Evolutionary conservation across 2,888 invertebrate species (phyloP).

Genomic region (Conops quadrifasciatus): DNA sequence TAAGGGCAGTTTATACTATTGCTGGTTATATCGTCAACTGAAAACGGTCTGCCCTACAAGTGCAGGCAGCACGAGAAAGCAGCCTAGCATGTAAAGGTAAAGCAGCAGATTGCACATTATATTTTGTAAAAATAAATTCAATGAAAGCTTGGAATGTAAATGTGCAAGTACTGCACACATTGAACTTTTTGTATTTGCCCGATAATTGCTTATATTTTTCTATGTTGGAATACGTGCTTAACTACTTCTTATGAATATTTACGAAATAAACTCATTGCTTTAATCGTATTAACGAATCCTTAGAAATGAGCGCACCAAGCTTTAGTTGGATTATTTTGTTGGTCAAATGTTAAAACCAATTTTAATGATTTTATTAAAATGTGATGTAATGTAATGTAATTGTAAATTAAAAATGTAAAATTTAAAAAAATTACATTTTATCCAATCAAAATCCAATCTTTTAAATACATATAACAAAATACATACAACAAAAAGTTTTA

Average conservation of each 20-base stretch:
- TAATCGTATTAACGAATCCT: slow-evolving; percentile 27
- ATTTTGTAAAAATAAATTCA: background rate
- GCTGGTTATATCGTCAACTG: slow-evolving; percentile 60
- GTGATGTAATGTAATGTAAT: too few relatives aligned
- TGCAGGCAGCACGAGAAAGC: background rate
- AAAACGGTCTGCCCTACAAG: slow-evolving; percentile 43
- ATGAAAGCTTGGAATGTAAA: background rate
- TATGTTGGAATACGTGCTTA: background rate
- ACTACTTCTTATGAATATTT: slow-evolving; percentile 9
- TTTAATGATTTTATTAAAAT: too few relatives aligned
- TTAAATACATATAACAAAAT: too few relatives aligned
- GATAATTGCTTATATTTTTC: background rate
- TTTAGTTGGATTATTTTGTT: background rate
- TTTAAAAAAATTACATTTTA: too few relatives aligned
- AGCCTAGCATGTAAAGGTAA: background rate
- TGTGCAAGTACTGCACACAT: background rate
- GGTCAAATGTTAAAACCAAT: too few relatives aligned
- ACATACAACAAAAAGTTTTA: too few relatives aligned
- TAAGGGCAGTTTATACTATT: slow-evolving; percentile 57
- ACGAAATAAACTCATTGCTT: slow-evolving; percentile 7
- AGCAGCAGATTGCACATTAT: too few relatives aligned
- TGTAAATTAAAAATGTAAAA: too few relatives aligned
- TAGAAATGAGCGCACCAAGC: slow-evolving; percentile 15
- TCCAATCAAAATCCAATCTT: too few relatives aligned
- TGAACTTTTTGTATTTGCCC: background rate